These are phyloP conservation scores for Pluvianellus socialis DNA, from an alignment of 2,113 vertebrate species.

Conservation along the genomic window DNA sequence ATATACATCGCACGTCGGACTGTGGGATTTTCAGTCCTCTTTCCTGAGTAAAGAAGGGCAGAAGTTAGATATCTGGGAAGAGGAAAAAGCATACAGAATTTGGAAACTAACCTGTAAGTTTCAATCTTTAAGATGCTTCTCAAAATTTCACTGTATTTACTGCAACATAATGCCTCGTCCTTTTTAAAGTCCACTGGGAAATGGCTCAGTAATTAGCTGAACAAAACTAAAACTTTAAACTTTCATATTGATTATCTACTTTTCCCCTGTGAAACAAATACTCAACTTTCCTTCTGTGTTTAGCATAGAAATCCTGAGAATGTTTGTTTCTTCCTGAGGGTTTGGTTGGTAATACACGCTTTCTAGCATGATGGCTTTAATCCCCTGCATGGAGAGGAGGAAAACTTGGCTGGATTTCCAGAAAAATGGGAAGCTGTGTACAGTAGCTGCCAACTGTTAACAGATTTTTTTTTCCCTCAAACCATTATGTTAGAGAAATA, in stretches of 20 bases:
- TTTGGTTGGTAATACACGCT: neutral
- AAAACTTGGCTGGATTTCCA: neutral
- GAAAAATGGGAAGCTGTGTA: neutral
- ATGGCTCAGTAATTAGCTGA: neutral
- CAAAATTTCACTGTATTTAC: neutral
- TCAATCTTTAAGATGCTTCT: neutral
- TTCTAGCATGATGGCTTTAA: neutral
- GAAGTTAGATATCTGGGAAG: neutral
- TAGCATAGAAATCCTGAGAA: neutral
- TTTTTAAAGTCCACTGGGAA: neutral
- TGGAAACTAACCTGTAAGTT: neutral
- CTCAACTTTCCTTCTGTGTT: neutral
- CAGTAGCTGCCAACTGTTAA: neutral
- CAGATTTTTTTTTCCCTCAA: neutral
- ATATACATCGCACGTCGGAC: neutral
- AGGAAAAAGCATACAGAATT: neutral
- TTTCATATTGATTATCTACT: neutral
- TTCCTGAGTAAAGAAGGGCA: neutral
- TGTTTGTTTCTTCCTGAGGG: neutral
- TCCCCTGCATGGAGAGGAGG: neutral
- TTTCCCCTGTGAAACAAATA: neutral
- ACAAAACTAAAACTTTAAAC: neutral
- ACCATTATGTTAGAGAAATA: neutral
- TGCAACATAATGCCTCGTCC: accelerated
- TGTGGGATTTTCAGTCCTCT: neutral